These are phyloP conservation scores for Spinus olivaceus DNA, from an alignment of 2,797 vertebrate genomes.

Conservation along the genomic window DNA sequence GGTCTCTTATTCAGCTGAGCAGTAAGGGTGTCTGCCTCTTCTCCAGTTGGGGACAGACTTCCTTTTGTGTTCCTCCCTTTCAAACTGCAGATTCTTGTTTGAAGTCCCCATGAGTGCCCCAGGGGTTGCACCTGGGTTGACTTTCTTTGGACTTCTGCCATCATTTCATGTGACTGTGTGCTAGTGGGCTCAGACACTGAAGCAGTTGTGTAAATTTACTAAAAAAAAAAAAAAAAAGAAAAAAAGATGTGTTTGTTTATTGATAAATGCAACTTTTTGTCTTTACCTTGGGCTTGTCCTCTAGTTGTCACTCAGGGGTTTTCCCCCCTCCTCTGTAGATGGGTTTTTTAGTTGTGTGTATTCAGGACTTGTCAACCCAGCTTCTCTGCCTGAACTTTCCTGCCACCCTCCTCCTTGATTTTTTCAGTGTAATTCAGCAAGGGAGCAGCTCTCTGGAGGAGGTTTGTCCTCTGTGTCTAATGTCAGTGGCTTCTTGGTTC, in stretches of 20 bases:
- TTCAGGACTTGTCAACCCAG: background rate
- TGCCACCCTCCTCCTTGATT: background rate
- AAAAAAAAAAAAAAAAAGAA: background rate
- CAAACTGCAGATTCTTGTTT: background rate
- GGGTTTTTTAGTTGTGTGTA: background rate
- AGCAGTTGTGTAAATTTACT: background rate
- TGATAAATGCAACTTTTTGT: background rate
- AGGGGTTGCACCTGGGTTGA: background rate
- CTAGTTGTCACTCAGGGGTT: background rate
- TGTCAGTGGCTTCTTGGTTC: background rate
- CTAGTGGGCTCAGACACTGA: background rate
- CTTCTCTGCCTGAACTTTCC: background rate
- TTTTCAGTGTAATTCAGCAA: background rate
- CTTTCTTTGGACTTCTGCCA: background rate
- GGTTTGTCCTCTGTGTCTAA: background rate
- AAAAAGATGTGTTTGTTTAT: background rate
- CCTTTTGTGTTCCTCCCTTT: background rate
- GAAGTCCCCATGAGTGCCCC: background rate
- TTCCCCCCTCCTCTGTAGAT: rapidly evolving
- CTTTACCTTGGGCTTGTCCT: background rate
- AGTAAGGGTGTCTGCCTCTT: background rate
- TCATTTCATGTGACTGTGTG: rapidly evolving
- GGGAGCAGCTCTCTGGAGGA: background rate
- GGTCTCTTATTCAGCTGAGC: background rate
- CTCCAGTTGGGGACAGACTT: background rate